Base-by-base conservation (phyloP, 2,888 invertebrate genomes). In the Ormyrus labotus region DNA sequence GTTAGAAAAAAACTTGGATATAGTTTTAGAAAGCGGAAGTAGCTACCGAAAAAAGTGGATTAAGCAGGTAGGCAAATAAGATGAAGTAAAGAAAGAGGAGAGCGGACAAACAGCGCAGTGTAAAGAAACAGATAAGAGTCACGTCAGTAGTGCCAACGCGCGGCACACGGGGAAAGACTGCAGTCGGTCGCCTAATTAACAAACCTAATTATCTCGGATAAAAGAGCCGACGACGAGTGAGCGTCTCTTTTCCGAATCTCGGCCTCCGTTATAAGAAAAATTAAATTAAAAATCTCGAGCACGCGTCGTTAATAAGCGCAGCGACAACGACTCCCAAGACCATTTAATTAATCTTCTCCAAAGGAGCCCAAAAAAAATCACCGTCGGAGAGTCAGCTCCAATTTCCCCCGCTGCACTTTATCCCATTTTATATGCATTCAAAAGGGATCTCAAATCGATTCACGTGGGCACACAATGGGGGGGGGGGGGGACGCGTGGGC, bases 371-470 rank as follows among this genome's bases (percentile, higher is more conserved):
- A 48, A 34, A 48, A 34, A 47, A 48, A 8, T 19, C 13, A 69
- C 8, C 8, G 5, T 10, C 60, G 45, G 71, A 67, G 67, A 72
- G 65, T 71, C 78, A 61, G 53, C 47, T 34, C 53, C 34, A 58
- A 19, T 19, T 19, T 63, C 55, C 34, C n/a, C 48, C 61, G 48
- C 8, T 58, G 63, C 45, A 65, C 78, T 78, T 70, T 71, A 71
- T 78, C 60, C 60, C 45, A 48, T 65, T 55, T 78, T 68, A 72
- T 72, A 55, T n/a, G n/a, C 70, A 70, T 70, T 70, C 65, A 50
- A 64, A 75, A 34, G 51, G 19, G 8, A 70, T 19, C 51, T 19
- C 51, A 60, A 75, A 80, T 80, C 80, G 64, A 80, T 80, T 70
- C 10, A 47, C 45, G 70, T 10, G 67, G 7, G 53, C 67, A 34